These are phyloP conservation scores for Mellilla xanthometata DNA, from an alignment of 2,888 invertebrate species.

Conservation along the genomic window DNA sequence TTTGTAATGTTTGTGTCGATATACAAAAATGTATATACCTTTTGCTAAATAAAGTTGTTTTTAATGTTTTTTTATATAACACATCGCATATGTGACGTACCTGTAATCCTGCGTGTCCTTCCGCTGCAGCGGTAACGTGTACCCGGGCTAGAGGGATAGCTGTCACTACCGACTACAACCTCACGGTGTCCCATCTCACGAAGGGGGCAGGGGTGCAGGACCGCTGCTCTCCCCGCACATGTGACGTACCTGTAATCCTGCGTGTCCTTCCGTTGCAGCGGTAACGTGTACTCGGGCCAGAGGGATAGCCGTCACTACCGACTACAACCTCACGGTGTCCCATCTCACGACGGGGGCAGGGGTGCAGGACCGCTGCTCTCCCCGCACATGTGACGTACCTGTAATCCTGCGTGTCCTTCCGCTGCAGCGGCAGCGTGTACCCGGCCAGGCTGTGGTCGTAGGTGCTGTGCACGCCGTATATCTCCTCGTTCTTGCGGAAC, in stretches of 20 bases:
- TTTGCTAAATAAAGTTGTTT: no score
- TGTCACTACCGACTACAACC: no score
- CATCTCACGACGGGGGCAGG: no score
- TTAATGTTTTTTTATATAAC: no score
- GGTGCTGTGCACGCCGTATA: conserved; percentile 96
- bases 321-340: no score
- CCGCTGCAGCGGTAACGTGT: conserved; percentile 93
- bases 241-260: conserved; percentile 78
- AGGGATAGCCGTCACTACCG: no score
- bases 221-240: conserved; percentile 86
- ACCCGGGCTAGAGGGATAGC: conserved; percentile 94
- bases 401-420: conserved; percentile 93
- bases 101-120: conserved; percentile 89
- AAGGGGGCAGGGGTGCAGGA: no score
- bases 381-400: conserved; percentile 62
- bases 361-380: no score
- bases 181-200: no score
- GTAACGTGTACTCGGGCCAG: conserved; percentile 95
- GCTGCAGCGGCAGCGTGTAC: conserved; percentile 94
- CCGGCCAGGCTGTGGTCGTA: conserved; percentile 96
- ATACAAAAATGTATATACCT: no score
- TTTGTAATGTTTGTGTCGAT: no score
- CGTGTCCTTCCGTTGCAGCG: conserved; percentile 92
- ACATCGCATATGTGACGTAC: no score
- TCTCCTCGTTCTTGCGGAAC: conserved; percentile 95